A percentile compares a stretch with the other conserved stretches of the same genome.
These are phyloP conservation scores for Alcis repandata DNA, from an alignment of 2,888 invertebrate species.

Conservation along the genomic window DNA sequence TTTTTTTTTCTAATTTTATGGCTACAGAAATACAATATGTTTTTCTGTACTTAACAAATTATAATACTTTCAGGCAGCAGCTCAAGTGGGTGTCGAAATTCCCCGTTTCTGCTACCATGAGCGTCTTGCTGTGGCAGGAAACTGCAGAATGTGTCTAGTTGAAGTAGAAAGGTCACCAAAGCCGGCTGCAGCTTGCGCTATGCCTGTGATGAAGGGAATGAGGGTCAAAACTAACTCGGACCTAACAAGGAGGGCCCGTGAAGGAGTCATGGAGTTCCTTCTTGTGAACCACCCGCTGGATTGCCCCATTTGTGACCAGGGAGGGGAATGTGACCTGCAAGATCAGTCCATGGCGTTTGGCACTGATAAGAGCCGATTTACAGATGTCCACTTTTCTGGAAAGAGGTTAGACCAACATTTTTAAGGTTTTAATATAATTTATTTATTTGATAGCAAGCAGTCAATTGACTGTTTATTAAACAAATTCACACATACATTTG, in stretches of 20 bases:
- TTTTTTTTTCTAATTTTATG: too few relatives aligned
- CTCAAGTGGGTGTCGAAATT: slow-evolving; percentile 98
- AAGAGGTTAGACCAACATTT: slow-evolving; percentile 89
- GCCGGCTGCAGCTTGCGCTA: slow-evolving; percentile 99
- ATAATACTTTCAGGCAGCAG: slow-evolving; percentile 91
- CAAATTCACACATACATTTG: too few relatives aligned
- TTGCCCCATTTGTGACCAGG: slow-evolving; percentile 99
- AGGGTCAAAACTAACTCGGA: slow-evolving; percentile 98
- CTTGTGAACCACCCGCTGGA: slow-evolving; percentile 99
- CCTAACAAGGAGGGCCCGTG: slow-evolving; percentile 91
- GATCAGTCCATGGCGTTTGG: slow-evolving; percentile 99
- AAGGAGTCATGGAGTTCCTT: slow-evolving; percentile 99
- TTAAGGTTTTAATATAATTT: background rate
- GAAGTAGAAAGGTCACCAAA: slow-evolving; percentile 99
- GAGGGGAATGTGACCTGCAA: slow-evolving; percentile 97
- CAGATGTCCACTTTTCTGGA: slow-evolving; percentile 96
- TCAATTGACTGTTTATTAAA: too few relatives aligned
- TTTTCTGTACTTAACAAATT: background rate
- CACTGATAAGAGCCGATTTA: slow-evolving; percentile 96
- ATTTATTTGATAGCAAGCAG: background rate
- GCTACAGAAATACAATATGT: too few relatives aligned
- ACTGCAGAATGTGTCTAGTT: slow-evolving; percentile 99
- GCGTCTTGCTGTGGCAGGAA: slow-evolving; percentile 98
- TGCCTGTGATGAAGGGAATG: slow-evolving; percentile 99
- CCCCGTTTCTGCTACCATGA: slow-evolving; percentile 99